Conservation (phyloP, 2,888 invertebrate species). For the Mongoloraphidia duomilia region DNA sequence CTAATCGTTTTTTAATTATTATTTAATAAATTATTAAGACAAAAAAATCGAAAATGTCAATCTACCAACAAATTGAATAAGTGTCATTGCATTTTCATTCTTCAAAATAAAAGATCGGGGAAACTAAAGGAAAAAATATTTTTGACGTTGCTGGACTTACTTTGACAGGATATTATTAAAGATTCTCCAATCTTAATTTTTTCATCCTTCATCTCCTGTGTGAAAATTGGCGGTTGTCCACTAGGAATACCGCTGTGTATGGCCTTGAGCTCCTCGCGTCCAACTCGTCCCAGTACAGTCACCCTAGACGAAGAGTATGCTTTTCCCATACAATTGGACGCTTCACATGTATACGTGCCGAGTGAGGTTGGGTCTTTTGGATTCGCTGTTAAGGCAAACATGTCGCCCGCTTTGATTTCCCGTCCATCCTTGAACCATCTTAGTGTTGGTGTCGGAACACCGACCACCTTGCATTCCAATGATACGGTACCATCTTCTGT, state of each 20-base stretch:
- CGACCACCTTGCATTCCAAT: slow-evolving; percentile 80
- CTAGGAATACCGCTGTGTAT: slow-evolving; percentile 33
- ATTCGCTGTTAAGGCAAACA: slow-evolving; percentile 74
- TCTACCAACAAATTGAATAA: no score
- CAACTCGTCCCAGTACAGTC: slow-evolving; percentile 52
- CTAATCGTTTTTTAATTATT: no score
- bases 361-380: slow-evolving; percentile 73
- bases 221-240: slow-evolving; percentile 67
- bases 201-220: slow-evolving; percentile 56
- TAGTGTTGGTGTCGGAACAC: slow-evolving; percentile 63
- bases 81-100: no score
- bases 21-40: no score
- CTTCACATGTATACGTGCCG: slow-evolving; percentile 79
- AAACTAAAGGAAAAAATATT: no score
- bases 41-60: no score
- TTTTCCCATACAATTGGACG: slow-evolving; percentile 77
- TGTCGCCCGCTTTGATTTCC: slow-evolving; percentile 80
- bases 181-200: slow-evolving; percentile 66
- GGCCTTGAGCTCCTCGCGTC: no score
- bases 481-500: slow-evolving; percentile 83
- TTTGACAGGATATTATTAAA: slow-evolving; percentile 58
- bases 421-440: slow-evolving; percentile 71
- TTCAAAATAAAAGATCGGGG: no score
- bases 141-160: slow-evolving; percentile 26
- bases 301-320: slow-evolving; percentile 72